Conservation (phyloP, 2,113 vertebrate species). For the Cepphus grylle region DNA sequence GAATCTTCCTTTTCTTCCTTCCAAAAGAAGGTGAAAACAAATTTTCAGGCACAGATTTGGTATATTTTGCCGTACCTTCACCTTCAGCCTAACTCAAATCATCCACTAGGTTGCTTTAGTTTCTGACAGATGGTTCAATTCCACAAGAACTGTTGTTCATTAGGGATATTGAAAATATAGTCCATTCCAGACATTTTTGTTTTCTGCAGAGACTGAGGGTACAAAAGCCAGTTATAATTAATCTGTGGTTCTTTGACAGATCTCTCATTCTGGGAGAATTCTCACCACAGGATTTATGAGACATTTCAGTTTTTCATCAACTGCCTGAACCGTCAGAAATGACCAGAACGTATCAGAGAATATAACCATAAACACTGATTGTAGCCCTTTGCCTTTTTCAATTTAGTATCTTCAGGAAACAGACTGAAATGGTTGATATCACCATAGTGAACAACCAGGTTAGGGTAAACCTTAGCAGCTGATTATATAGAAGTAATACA, state of each 20-base stretch:
- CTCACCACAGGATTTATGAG: neutral
- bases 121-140: neutral
- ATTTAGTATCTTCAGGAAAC: neutral
- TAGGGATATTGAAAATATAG: neutral
- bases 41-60: neutral
- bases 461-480: neutral
- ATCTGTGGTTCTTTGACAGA: neutral
- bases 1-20: neutral
- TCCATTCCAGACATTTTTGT: neutral
- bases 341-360: neutral
- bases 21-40: neutral
- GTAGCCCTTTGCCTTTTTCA: neutral
- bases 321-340: neutral
- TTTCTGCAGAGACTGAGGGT: neutral
- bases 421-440: neutral
- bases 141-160: neutral
- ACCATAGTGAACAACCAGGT: neutral
- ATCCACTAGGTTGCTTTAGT: neutral
- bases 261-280: neutral
- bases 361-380: neutral
- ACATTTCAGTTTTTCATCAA: neutral
- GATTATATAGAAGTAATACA: neutral
- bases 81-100: neutral
- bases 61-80: neutral
- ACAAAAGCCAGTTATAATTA: neutral